These are phyloP conservation scores for Hippopotamyrus pictus DNA, from an alignment of 2,797 vertebrate genomes.

Conservation along the genomic window DNA sequence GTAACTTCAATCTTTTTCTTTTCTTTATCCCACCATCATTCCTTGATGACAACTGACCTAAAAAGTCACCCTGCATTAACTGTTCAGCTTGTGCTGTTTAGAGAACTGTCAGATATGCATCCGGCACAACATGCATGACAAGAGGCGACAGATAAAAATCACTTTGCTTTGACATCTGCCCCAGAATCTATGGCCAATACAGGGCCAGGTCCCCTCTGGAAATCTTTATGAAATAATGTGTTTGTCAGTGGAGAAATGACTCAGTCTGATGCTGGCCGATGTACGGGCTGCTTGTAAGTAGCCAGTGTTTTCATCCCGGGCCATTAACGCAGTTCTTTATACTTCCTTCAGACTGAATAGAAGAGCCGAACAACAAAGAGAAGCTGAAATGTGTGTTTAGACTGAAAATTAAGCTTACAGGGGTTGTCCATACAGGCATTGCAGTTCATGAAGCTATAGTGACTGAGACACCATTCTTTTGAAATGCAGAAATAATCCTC, in stretches of 20 bases:
- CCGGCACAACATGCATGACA: constrained; percentile 35
- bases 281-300: background rate
- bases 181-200: background rate
- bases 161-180: background rate
- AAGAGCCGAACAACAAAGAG: background rate
- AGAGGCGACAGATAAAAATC: constrained; percentile 36
- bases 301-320: background rate
- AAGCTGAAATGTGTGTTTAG: background rate
- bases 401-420: background rate
- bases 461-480: background rate
- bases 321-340: background rate
- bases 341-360: background rate
- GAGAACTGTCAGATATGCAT: constrained; percentile 42
- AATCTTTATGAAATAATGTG: background rate
- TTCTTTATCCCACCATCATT: constrained; percentile 41
- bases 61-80: constrained; percentile 55
- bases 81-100: constrained; percentile 47
- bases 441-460: background rate
- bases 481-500: background rate
- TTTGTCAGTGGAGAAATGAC: background rate
- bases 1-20: constrained; percentile 17
- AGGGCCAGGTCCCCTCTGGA: background rate
- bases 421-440: background rate
- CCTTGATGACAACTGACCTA: constrained; percentile 55
- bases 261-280: background rate